These are phyloP conservation scores for Rhopalosiphum maidis DNA, from an alignment of 1,140 invertebrate genomes.

Conservation along the genomic window DNA sequence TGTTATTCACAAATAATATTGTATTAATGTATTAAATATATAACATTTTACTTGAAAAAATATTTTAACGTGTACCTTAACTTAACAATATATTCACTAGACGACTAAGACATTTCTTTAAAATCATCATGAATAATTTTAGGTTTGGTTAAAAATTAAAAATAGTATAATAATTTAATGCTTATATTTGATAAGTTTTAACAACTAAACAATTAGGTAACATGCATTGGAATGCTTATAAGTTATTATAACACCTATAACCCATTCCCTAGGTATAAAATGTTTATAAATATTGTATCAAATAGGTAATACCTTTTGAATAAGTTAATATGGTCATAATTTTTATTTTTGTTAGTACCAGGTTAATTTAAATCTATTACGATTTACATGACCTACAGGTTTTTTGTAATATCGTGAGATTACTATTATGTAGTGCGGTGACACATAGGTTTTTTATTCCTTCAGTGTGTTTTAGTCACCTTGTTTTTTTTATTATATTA, in stretches of 20 bases:
- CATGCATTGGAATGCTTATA: neutral
- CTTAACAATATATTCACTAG: neutral
- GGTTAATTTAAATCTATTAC: conserved; percentile 1
- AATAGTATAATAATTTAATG: neutral
- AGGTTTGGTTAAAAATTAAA: neutral
- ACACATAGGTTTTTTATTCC: conserved; percentile 44
- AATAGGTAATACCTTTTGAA: neutral
- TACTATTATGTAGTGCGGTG: neutral
- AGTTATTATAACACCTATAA: neutral
- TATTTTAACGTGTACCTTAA: neutral
- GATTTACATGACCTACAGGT: neutral
- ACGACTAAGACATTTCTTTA: too few species aligned
- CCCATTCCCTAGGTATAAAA: neutral
- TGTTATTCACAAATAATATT: neutral
- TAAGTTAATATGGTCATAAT: neutral
- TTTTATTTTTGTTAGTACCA: neutral
- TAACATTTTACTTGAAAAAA: neutral
- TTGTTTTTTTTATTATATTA: conserved; percentile 15
- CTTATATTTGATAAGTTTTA: neutral
- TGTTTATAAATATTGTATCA: neutral
- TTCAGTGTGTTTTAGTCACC: conserved; percentile 24
- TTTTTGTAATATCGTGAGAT: conserved; percentile 17
- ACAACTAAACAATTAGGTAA: neutral
- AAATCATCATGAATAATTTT: neutral
- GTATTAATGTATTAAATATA: neutral